Evolutionary conservation across 2,113 vertebrate genomes (phyloP).

Genomic region (Aythya baeri): DNA sequence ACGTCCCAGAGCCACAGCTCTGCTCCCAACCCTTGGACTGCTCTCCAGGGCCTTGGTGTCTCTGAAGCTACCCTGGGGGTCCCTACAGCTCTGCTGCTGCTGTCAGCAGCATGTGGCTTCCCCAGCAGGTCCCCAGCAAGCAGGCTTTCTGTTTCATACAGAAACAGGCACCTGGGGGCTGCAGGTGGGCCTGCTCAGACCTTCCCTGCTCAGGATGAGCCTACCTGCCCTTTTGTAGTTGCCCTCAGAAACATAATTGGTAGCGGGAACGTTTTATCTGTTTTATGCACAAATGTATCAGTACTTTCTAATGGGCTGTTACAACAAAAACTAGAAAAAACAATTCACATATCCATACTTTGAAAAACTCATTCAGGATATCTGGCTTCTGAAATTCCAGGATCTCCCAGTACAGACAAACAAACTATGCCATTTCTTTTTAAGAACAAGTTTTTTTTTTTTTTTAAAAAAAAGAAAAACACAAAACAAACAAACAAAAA

Average conservation of each 20-base stretch:
- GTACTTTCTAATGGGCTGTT: background rate
- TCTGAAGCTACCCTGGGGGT: background rate
- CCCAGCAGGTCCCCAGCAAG: rapidly evolving
- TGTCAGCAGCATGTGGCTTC: rapidly evolving
- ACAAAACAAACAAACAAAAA: background rate
- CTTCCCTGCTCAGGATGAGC: background rate
- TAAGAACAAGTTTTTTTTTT: background rate
- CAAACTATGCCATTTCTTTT: background rate
- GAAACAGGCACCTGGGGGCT: background rate
- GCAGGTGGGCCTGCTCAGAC: background rate
- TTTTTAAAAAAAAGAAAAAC: too few species aligned
- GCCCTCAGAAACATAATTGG: background rate
- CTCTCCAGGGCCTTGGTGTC: rapidly evolving
- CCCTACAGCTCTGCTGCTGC: background rate
- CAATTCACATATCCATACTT: background rate
- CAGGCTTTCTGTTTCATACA: background rate
- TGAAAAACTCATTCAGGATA: background rate
- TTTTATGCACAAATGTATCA: background rate
- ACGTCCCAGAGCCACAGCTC: rapidly evolving
- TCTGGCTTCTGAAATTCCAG: background rate
- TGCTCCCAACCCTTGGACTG: background rate
- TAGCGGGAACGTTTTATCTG: background rate
- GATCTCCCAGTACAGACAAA: background rate
- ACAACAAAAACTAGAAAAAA: background rate
- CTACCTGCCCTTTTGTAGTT: background rate